phyloP scores from a whole-genome alignment of 2,113 vertebrate species.

The Pycnonotus jocosus region DNA sequence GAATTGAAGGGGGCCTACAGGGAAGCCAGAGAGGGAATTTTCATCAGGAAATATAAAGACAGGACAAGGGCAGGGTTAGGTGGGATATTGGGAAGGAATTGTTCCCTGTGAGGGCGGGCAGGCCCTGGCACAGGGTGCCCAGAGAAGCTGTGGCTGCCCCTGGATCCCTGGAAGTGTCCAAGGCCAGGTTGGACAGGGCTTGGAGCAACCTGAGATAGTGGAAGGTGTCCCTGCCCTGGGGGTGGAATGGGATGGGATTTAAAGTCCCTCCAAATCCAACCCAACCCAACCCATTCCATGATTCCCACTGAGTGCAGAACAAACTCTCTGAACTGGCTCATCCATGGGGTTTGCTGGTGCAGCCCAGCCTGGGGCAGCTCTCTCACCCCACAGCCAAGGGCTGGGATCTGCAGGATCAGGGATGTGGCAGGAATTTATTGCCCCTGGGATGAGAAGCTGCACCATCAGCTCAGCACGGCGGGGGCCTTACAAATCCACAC shows the following conservation, averaged over 20 bases:
- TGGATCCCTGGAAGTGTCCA: background rate
- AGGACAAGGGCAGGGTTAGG: fast-evolving
- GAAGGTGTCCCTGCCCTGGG: fast-evolving
- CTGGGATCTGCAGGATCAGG: fast-evolving
- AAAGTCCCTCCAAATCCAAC: background rate
- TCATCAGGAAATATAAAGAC: background rate
- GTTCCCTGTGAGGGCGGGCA: fast-evolving
- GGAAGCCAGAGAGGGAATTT: too few relatives aligned
- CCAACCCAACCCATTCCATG: background rate
- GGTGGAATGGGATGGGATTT: background rate
- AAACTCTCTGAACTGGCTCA: fast-evolving
- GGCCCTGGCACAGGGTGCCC: background rate
- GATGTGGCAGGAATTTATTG: background rate
- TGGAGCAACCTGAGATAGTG: fast-evolving
- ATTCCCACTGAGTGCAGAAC: fast-evolving
- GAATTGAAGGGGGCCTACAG: too few relatives aligned
- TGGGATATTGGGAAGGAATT: background rate
- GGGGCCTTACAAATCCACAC: background rate
- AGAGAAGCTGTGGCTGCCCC: background rate
- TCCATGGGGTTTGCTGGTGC: background rate
- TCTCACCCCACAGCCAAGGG: background rate
- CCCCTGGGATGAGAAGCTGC: fast-evolving
- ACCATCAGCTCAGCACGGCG: fast-evolving
- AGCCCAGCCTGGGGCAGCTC: background rate
- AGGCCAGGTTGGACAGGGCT: fast-evolving